Conservation (phyloP, 2,113 vertebrate species). For the Himantopus leucocephalus region DNA sequence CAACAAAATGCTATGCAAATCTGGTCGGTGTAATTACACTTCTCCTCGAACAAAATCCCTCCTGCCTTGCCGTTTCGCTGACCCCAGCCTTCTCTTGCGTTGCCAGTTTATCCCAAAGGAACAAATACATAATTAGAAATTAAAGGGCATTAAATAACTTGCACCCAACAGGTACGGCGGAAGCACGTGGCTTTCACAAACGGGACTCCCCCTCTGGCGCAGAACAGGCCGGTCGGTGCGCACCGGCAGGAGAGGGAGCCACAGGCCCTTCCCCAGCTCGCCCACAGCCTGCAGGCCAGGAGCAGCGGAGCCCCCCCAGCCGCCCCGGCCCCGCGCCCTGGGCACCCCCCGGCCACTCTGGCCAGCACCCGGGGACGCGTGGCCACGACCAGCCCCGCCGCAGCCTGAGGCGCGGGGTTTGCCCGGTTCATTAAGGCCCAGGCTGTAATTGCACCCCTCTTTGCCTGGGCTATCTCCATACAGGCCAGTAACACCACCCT, state of each 20-base stretch:
- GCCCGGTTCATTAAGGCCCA: background rate
- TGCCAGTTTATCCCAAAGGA: conserved; percentile 32
- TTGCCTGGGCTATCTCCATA: background rate
- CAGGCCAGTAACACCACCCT: background rate
- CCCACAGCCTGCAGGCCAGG: background rate
- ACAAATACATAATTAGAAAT: conserved; percentile 59
- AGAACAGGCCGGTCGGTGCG: background rate
- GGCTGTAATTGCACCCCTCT: background rate
- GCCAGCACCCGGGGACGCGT: background rate
- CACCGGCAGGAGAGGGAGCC: background rate
- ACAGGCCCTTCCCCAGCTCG: background rate
- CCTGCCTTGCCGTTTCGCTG: conserved; percentile 25
- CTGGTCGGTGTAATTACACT: conserved; percentile 60
- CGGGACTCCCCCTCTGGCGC: background rate
- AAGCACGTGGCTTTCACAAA: background rate
- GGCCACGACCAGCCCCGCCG: background rate
- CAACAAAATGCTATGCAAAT: conserved; percentile 61
- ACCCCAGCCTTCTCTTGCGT: conserved; percentile 8
- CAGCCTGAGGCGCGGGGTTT: rapidly evolving
- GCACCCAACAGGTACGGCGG: background rate
- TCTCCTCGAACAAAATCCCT: conserved; percentile 27
- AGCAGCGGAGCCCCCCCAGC: background rate
- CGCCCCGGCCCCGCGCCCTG: background rate
- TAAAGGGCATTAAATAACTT: conserved; percentile 28
- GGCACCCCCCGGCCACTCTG: background rate